Base-by-base conservation (phyloP, 37 sponge, comb jelly and placozoan genomes). In the Beroe forskalii region DNA sequence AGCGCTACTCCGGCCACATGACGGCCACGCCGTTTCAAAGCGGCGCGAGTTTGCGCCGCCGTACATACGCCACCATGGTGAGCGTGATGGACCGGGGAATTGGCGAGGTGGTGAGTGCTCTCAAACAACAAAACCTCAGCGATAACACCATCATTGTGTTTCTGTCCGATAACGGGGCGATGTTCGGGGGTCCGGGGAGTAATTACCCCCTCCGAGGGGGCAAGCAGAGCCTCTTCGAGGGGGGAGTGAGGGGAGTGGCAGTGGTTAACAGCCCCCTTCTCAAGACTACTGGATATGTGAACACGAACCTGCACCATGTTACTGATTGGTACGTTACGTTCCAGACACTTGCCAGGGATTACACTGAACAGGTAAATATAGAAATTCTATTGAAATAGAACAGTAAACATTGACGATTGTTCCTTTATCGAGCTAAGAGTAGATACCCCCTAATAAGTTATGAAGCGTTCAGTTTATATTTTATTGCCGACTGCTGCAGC, bases 191-290 rank as follows among this genome's bases (percentile, higher is more conserved):
- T 37, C 86, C 36, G 43, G 86, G 86, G 1, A 44, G 60, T 27
- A 80, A 80, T 42, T 80, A 80, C 60, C 86, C 86, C 41, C 86
- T 80, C 60, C 36, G 86, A 25, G 86, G 86, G 0, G 86, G 86
- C 55, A 80, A 80, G 27, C n/a, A 38, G 36, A 23, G 41, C 19
- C 24, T 80, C 55, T 25, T 43, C 4, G 86, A 80, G 55, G 86
- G 86, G 2, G 86, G 86, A 8, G 86, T 80, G 43, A 41, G 86
- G 31, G 44, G 31, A 27, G 60, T 80, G 27, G 30, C 86, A 6
- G 22, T 80, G 14, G 86, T 80, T 4, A 80, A 80, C 86, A 44
- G 60, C 4, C 86, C 86, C 12, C 86, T 80, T 1, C 31, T 80
- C 27, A 20, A 22, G 1, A 42, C 20, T 1, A 80, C 44, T 27